Conservation (phyloP, 2,888 invertebrate species). For the Drosophila setosimentum region DNA sequence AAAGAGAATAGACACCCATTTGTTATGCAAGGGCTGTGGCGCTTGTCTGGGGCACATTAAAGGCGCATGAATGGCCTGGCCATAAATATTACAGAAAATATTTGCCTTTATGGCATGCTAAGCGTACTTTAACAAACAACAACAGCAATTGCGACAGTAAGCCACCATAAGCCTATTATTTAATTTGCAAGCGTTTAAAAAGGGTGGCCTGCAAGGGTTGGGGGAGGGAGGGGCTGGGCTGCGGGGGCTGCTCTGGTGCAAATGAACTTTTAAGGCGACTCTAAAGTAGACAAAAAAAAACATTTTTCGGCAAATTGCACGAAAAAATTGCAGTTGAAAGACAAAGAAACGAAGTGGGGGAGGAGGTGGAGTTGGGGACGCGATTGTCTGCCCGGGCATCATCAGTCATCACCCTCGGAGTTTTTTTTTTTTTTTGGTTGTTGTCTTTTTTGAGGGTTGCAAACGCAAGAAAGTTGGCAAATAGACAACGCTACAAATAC, state of each 20-base stretch:
- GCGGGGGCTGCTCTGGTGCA: slow-evolving; percentile 42
- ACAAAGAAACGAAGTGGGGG: neutral
- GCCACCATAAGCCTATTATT: slow-evolving; percentile 79
- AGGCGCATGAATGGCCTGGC: slow-evolving; percentile 80
- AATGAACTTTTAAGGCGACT: slow-evolving; percentile 75
- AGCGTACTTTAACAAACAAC: slow-evolving; percentile 52
- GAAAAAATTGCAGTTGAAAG: slow-evolving; percentile 49
- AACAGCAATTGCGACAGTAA: slow-evolving; percentile 73
- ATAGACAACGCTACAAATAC: slow-evolving; percentile 44
- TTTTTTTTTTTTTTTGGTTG: neutral
- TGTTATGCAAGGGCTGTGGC: slow-evolving; percentile 78
- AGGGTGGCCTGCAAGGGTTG: neutral
- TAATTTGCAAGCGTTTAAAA: slow-evolving; percentile 63
- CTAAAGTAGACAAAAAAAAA: slow-evolving; percentile 67
- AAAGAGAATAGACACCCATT: slow-evolving; percentile 50
- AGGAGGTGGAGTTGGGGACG: slow-evolving; percentile 17
- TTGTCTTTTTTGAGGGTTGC: slow-evolving; percentile 67
- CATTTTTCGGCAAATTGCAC: slow-evolving; percentile 48
- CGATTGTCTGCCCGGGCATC: slow-evolving; percentile 58
- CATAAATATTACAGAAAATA: slow-evolving; percentile 74
- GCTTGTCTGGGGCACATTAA: slow-evolving; percentile 81
- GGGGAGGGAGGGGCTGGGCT: neutral
- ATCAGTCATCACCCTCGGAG: slow-evolving; percentile 82
- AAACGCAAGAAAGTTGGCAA: slow-evolving; percentile 59
- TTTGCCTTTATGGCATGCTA: slow-evolving; percentile 80